Percentiles rank a stretch among this genome's conserved stretches.
These are phyloP conservation scores for Augochlora pura DNA, from an alignment of 1,140 invertebrate species.

Conservation along the genomic window DNA sequence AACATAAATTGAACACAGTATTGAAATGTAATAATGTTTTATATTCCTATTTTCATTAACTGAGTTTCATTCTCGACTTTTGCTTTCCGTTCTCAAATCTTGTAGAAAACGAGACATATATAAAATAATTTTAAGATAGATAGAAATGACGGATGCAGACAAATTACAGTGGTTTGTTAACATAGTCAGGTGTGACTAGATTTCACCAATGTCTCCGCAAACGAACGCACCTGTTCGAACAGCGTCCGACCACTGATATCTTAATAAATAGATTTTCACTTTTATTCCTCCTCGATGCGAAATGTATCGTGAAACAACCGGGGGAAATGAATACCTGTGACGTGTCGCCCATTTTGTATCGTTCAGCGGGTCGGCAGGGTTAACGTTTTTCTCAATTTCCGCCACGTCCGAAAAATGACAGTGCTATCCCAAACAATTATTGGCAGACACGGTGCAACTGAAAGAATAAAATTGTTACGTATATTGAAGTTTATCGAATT, in stretches of 20 bases:
- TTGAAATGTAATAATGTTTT: too few species aligned
- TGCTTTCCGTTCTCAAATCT: too few species aligned
- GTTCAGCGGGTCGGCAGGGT: slow-evolving; percentile 23
- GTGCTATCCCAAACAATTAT: neutral
- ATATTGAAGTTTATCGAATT: too few species aligned
- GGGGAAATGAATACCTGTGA: slow-evolving; percentile 19
- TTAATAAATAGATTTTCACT: slow-evolving; percentile 36
- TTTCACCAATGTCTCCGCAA: slow-evolving; percentile 22
- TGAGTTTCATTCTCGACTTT: too few species aligned
- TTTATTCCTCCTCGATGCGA: slow-evolving; percentile 22
- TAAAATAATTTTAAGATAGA: too few species aligned
- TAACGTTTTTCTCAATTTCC: slow-evolving; percentile 20
- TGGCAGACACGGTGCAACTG: neutral
- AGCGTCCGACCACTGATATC: slow-evolving; percentile 32
- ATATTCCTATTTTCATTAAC: too few species aligned
- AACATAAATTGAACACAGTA: too few species aligned
- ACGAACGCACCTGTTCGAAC: slow-evolving; percentile 12
- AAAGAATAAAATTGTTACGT: neutral
- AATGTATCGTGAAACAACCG: slow-evolving; percentile 44
- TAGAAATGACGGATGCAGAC: too few species aligned
- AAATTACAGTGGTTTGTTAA: too few species aligned
- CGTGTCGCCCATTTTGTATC: slow-evolving; percentile 12
- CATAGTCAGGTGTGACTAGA: too few species aligned
- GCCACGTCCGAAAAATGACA: neutral
- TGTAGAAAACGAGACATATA: too few species aligned